Conservation (phyloP, 2,113 vertebrate genomes). For the Rhinopithecus roxellana region DNA sequence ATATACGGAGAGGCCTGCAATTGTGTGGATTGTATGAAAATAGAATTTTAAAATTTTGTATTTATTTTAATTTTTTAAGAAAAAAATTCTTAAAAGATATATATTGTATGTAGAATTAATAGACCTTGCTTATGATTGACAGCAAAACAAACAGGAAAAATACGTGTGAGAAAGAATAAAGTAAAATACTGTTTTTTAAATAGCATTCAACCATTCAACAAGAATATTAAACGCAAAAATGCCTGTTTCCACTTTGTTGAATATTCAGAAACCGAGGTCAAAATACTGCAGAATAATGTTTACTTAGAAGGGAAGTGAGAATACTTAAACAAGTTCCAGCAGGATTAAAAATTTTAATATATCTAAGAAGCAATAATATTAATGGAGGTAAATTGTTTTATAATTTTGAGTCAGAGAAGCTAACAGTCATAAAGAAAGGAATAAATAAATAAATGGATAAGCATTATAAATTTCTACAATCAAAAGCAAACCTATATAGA, state of each 20-base stretch:
- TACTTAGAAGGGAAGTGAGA: neutral
- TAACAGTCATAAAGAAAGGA: neutral
- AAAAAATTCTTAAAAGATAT: neutral
- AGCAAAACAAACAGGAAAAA: neutral
- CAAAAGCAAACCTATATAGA: neutral
- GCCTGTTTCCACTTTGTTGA: neutral
- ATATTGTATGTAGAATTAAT: neutral
- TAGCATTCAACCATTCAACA: conserved; percentile 23
- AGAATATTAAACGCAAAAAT: conserved; percentile 35
- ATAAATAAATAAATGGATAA: neutral
- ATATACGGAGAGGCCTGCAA: neutral
- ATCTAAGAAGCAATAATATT: neutral
- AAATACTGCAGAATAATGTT: conserved; percentile 10
- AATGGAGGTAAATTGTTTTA: neutral
- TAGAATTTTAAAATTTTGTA: neutral
- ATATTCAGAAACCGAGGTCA: conserved; percentile 14
- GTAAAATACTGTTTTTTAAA: neutral
- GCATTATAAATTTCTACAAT: neutral
- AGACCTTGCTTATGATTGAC: neutral
- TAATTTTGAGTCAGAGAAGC: conserved; percentile 7
- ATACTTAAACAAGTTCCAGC: neutral
- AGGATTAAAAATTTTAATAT: conserved; percentile 16
- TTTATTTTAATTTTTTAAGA: too few species aligned
- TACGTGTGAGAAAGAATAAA: neutral
- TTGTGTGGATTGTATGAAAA: neutral